phyloP scores from a whole-genome alignment of 2,113 vertebrate species.

The Phycodurus eques region DNA sequence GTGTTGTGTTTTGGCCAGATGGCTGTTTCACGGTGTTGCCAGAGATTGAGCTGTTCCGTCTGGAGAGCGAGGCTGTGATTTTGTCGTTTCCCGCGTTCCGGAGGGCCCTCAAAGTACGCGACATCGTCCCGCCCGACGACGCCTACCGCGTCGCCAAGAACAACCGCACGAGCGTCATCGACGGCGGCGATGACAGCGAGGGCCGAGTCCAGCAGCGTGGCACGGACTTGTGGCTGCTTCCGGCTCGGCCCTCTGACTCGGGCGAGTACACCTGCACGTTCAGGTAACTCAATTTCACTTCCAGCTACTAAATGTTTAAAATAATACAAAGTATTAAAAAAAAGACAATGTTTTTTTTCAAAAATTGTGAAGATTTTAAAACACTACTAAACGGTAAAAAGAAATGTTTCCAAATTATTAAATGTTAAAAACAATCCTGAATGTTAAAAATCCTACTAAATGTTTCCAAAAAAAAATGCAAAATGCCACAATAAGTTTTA shows the following conservation, averaged over 20 bases:
- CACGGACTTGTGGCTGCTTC: slow-evolving; percentile 80
- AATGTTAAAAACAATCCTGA: not conserved
- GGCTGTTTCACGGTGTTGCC: slow-evolving; percentile 48
- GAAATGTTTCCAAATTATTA: not conserved
- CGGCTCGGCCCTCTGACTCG: slow-evolving; percentile 75
- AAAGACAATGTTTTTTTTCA: not conserved
- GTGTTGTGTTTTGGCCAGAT: slow-evolving; percentile 26
- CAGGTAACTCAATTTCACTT: slow-evolving; percentile 65
- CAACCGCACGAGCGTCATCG: slow-evolving; percentile 15
- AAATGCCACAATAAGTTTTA: not conserved
- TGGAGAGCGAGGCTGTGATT: slow-evolving; percentile 79
- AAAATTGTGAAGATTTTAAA: no score
- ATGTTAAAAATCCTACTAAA: not conserved
- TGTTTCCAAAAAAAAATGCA: not conserved
- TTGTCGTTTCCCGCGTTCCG: slow-evolving; percentile 72
- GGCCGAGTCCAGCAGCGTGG: slow-evolving; percentile 60
- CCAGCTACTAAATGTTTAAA: not conserved
- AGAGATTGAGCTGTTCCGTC: slow-evolving; percentile 52
- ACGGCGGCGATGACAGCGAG: slow-evolving; percentile 12
- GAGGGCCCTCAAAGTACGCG: slow-evolving; percentile 31
- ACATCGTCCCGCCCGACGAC: slow-evolving; percentile 22
- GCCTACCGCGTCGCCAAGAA: slow-evolving; percentile 37
- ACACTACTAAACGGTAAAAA: not conserved
- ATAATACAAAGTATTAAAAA: not conserved
- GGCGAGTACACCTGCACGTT: slow-evolving; percentile 80